These are phyloP conservation scores for Willowsia nigromaculata DNA, from an alignment of 2,888 invertebrate species.

Conservation along the genomic window DNA sequence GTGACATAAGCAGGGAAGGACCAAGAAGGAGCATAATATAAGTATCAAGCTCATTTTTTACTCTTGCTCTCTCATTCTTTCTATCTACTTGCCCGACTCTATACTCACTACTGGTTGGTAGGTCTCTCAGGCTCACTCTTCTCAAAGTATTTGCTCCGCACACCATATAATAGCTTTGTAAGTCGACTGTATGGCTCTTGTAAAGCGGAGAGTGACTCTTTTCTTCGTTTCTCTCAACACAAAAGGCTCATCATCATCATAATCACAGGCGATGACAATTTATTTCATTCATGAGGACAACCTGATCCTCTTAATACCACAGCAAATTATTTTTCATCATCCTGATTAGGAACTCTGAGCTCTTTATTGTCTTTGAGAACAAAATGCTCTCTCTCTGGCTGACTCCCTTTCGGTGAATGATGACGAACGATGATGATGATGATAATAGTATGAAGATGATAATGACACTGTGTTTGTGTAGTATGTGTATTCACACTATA, in stretches of 20 bases:
- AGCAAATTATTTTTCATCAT: slow-evolving; percentile 73
- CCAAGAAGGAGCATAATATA: slow-evolving; percentile 12
- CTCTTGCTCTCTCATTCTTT: slow-evolving; percentile 50
- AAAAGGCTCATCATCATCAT: slow-evolving; percentile 71
- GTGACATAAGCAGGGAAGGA: neutral
- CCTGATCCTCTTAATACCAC: slow-evolving; percentile 75
- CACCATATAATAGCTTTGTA: slow-evolving; percentile 68
- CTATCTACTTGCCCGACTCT: neutral
- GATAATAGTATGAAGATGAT: slow-evolving; percentile 28
- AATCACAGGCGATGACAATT: slow-evolving; percentile 74
- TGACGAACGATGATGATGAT: slow-evolving; percentile 33
- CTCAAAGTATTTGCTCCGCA: slow-evolving; percentile 67
- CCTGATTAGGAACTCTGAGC: slow-evolving; percentile 73
- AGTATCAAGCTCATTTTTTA: slow-evolving; percentile 55
- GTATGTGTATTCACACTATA: neutral
- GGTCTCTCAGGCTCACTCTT: slow-evolving; percentile 41
- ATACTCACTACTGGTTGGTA: neutral
- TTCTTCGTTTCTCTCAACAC: slow-evolving; percentile 65
- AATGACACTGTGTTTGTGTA: slow-evolving; percentile 15
- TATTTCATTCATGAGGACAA: slow-evolving; percentile 74
- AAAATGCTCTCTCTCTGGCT: slow-evolving; percentile 41
- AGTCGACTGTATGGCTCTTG: slow-evolving; percentile 68
- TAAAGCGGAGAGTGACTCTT: slow-evolving; percentile 68
- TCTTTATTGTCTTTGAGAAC: slow-evolving; percentile 71
- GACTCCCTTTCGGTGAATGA: slow-evolving; percentile 44